phyloP scores from a whole-genome alignment of 2,888 invertebrate species.

The Cataglyphis cursor region DNA sequence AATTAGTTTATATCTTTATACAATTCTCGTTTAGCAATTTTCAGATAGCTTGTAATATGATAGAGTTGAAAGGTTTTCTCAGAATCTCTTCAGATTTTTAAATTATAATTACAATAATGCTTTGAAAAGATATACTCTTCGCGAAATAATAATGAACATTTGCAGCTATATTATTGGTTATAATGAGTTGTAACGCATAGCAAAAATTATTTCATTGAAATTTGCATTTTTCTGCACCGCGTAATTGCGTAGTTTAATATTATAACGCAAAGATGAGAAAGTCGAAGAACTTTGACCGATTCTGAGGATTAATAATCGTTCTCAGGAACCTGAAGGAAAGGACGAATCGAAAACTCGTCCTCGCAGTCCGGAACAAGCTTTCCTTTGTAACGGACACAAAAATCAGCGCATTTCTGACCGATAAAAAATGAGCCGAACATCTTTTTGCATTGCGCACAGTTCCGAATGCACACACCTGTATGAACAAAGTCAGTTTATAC shows the following conservation, averaged over 20 bases:
- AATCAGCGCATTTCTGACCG: slow-evolving; percentile 94
- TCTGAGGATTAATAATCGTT: slow-evolving; percentile 70
- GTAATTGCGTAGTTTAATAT: slow-evolving; percentile 5
- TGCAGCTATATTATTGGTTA: not conserved
- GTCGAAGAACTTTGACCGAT: not conserved
- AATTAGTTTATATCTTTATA: slow-evolving; percentile 19
- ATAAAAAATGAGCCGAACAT: slow-evolving; percentile 96
- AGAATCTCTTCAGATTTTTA: not conserved
- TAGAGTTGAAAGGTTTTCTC: not conserved
- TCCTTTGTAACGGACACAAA: slow-evolving; percentile 94
- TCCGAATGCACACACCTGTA: slow-evolving; percentile 92
- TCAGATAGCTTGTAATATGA: not conserved
- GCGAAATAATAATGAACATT: slow-evolving; percentile 2
- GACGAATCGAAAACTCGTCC: slow-evolving; percentile 93
- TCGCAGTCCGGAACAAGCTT: slow-evolving; percentile 95
- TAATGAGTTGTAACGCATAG: not conserved
- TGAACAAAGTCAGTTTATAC: slow-evolving; percentile 6
- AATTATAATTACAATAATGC: not conserved
- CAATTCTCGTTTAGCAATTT: not conserved
- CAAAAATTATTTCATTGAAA: slow-evolving; percentile 8
- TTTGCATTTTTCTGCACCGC: slow-evolving; percentile 7
- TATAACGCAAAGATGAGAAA: not conserved
- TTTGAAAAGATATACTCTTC: not conserved
- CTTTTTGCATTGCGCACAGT: slow-evolving; percentile 96
- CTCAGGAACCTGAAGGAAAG: slow-evolving; percentile 90